These are phyloP conservation scores for Cyanoliseus patagonus DNA, from an alignment of 2,113 vertebrate species.

Conservation along the genomic window DNA sequence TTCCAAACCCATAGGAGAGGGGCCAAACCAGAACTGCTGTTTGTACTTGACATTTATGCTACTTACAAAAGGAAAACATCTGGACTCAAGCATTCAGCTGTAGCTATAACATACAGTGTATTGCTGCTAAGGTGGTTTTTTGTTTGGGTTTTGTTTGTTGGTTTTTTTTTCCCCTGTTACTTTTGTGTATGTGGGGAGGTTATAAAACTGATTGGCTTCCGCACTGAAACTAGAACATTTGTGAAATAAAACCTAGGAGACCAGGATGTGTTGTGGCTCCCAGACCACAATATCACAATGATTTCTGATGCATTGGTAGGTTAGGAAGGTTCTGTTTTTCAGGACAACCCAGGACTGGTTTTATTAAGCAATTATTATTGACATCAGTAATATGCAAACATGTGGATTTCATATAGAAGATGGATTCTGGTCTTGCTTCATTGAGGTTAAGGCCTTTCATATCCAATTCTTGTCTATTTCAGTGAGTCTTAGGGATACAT, in stretches of 20 bases:
- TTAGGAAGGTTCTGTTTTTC: neutral
- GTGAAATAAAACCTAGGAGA: neutral
- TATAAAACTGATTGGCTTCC: neutral
- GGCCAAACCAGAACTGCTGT: neutral
- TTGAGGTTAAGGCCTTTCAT: neutral
- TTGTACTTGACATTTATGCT: slow-evolving; percentile 10
- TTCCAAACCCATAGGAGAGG: neutral
- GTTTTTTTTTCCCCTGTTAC: neutral
- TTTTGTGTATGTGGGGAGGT: neutral
- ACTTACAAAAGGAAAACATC: neutral
- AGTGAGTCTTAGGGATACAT: neutral
- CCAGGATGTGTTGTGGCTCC: neutral
- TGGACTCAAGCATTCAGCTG: neutral
- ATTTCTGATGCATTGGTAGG: neutral
- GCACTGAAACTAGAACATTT: neutral
- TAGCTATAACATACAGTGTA: neutral
- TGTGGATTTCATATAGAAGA: neutral
- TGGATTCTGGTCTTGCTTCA: neutral
- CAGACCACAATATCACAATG: neutral
- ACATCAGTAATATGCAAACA: neutral
- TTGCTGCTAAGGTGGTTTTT: neutral
- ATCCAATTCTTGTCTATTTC: neutral
- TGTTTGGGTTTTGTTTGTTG: neutral
- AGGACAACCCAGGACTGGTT: neutral
- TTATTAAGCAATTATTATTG: neutral